Evolutionary conservation across 2,888 invertebrate species (phyloP).

Genomic region (Eupsilia transversa): DNA sequence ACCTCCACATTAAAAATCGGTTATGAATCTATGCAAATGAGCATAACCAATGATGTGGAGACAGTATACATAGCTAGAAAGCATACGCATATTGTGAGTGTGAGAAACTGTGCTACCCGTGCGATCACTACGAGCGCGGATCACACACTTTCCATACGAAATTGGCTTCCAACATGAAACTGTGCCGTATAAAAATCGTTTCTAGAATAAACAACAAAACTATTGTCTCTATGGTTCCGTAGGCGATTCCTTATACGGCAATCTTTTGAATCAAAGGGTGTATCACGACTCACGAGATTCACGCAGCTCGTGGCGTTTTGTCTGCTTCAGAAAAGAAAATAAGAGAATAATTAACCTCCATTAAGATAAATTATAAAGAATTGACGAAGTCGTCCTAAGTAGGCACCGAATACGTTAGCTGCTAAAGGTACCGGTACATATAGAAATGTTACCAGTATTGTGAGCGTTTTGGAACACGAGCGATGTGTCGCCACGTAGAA

Average conservation of each 20-base stretch:
- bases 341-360: no score
- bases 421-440: neutral
- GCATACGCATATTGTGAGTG: slow-evolving; percentile 50
- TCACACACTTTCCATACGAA: slow-evolving; percentile 70
- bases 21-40: slow-evolving; percentile 50
- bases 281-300: neutral
- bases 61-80: slow-evolving; percentile 59
- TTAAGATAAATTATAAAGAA: neutral
- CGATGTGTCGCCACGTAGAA: no score
- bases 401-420: neutral
- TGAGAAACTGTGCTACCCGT: slow-evolving; percentile 54
- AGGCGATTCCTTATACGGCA: neutral
- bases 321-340: no score
- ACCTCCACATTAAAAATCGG: slow-evolving; percentile 3
- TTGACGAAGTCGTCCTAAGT: neutral
- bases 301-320: neutral
- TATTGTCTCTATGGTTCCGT: slow-evolving; percentile 23
- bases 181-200: slow-evolving; percentile 43
- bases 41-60: slow-evolving; percentile 51
- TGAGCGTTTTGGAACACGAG: neutral
- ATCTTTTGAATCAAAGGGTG: neutral
- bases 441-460: neutral
- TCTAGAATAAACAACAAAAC: slow-evolving; percentile 13
- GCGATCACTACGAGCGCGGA: slow-evolving; percentile 52
- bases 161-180: slow-evolving; percentile 66